phyloP scores from a whole-genome alignment of 1,140 invertebrate species.

The Drosophila tsacasi region DNA sequence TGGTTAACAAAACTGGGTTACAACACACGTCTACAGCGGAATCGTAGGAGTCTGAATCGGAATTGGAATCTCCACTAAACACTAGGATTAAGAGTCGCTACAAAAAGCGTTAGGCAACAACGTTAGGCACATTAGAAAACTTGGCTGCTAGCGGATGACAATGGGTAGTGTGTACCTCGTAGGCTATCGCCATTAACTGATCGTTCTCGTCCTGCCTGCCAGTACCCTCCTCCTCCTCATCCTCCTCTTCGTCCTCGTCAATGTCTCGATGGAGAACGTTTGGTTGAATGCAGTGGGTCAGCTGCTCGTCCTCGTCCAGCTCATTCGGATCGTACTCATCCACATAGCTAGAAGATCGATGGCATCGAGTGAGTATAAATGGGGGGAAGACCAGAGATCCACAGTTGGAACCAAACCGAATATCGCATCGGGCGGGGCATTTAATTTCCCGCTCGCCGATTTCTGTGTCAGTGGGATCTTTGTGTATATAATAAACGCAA shows the following conservation, averaged over 20 bases:
- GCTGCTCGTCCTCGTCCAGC: conserved; percentile 73
- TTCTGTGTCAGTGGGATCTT: conserved; percentile 66
- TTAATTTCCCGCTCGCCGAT: conserved; percentile 21
- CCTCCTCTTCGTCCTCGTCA: conserved; percentile 66
- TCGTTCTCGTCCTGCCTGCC: conserved; percentile 61
- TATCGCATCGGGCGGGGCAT: conserved; percentile 47
- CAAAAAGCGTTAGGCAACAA: conserved; percentile 64
- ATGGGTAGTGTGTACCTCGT: conserved; percentile 64
- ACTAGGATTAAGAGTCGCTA: conserved; percentile 52
- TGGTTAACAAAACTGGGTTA: conserved; percentile 63
- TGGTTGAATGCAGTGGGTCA: conserved; percentile 80
- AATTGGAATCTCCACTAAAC: conserved; percentile 47
- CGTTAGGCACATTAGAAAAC: conserved; percentile 34
- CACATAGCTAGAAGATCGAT: conserved; percentile 76
- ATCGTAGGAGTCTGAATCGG: conserved; percentile 14
- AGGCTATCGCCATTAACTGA: conserved; percentile 74
- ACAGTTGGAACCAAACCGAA: conserved; percentile 62
- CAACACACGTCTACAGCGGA: conserved; percentile 48
- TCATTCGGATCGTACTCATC: conserved; percentile 76
- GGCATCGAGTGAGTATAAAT: conserved; percentile 7
- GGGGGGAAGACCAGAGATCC: conserved; percentile 27
- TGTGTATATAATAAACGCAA: conserved; percentile 47
- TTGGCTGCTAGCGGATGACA: conserved; percentile 20
- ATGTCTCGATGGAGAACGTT: conserved; percentile 71
- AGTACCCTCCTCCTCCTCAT: conserved; percentile 63